phyloP scores from a whole-genome alignment of 2,888 invertebrate genomes.

The Leptogaster cylindrica region DNA sequence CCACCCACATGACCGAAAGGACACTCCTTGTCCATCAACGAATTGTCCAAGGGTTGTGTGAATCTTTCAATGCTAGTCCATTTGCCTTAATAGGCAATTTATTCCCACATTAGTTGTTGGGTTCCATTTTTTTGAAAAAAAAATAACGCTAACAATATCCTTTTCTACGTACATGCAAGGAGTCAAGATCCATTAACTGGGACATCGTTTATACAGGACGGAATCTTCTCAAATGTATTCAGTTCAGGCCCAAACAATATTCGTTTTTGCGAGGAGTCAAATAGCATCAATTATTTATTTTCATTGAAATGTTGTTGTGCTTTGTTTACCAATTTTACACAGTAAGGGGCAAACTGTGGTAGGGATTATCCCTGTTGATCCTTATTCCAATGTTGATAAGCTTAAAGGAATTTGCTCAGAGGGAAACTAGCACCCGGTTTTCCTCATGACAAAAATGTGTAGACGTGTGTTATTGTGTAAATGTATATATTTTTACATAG shows the following conservation, averaged over 20 bases:
- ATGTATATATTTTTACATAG: constrained; percentile 31
- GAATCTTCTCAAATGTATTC: constrained; percentile 11
- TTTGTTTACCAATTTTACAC: constrained; percentile 18
- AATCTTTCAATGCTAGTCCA: too few species aligned
- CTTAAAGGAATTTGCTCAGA: constrained; percentile 28
- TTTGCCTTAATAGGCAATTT: constrained; percentile 25
- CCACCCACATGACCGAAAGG: too few species aligned
- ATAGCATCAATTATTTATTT: constrained; percentile 28
- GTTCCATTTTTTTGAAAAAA: neutral
- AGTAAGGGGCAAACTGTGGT: neutral
- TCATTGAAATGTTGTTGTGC: constrained; percentile 7
- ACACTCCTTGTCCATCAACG: too few species aligned
- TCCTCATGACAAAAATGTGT: constrained; percentile 7
- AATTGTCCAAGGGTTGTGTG: too few species aligned
- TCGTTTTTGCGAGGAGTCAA: constrained; percentile 17
- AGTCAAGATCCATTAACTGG: too few species aligned
- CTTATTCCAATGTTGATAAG: constrained; percentile 42
- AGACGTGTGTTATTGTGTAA: constrained; percentile 6
- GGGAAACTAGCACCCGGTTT: constrained; percentile 8
- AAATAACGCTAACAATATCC: too few species aligned
- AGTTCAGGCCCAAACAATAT: constrained; percentile 26
- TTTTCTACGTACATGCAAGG: too few species aligned
- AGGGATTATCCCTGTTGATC: constrained; percentile 40
- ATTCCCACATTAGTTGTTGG: constrained; percentile 6
- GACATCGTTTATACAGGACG: neutral